Base-by-base conservation (phyloP, 2,888 invertebrate genomes). In the Cyclophora albipunctata region DNA sequence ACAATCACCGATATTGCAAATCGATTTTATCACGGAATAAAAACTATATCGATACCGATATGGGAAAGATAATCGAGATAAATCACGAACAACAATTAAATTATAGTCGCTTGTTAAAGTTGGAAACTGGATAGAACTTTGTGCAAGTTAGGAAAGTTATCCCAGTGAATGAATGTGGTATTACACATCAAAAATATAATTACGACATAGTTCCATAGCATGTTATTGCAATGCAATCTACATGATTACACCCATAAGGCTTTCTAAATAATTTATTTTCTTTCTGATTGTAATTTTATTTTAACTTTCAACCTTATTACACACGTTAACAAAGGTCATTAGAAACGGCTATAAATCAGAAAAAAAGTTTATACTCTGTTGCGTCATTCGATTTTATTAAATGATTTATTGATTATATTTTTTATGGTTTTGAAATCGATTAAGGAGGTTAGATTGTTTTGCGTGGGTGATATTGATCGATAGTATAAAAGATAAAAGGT, bases 21-120 rank as follows among this genome's bases (percentile, higher is more conserved):
- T 59, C 48, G 54, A 52, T 57, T 55, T 45, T 2, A 49, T 55
- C 59, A 51, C 54, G 54, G 46, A 51, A 53, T 42, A 52, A 54
- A 49, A 57, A 55, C 51, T 43, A 50, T 47, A 44, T 46, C 52
- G 53, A 42, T 44, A 47, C 51, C 45, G 52, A 60, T 58, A 42
- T 40, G n/a, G 37, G 4, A 5, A 4, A 37, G 37, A 37, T 49
- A 42, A 54, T 54, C 47, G 47, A 43, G n/a, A 34, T 45, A 35
- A 42, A 52, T 52, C 58, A 58, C 60, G 56, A 51, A 51, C 41
- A 37, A 50, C 50, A 45, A 49, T 54, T 40, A 44, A 3, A 44
- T 40, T 50, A 46, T 40, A 20, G 20, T 20, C 2, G 20, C 20
- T 20, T 20, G 20, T 20, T 20, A 20, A 20, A 20, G 20, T 20